phyloP scores from a whole-genome alignment of 2,113 vertebrate genomes.

The Peromyscus maniculatus region DNA sequence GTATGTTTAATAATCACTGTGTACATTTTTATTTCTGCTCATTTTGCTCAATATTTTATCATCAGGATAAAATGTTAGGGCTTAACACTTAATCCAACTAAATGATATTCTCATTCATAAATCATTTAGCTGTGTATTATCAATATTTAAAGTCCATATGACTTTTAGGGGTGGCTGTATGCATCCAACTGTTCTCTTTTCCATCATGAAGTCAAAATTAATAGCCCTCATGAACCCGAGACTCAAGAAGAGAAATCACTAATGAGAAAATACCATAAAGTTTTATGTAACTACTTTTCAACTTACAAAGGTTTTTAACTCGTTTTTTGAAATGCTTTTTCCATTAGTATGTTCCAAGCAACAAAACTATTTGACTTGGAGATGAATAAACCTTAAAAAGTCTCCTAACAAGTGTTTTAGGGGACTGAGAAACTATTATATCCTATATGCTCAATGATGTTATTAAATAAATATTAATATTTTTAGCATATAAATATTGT shows the following conservation, averaged over 20 bases:
- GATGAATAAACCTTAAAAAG: not conserved
- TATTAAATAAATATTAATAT: not conserved
- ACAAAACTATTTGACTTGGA: not conserved
- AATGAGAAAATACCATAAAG: not conserved
- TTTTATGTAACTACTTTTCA: not conserved
- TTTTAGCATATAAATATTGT: not conserved
- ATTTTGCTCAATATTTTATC: conserved; percentile 8
- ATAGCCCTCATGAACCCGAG: not conserved
- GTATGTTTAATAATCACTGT: not conserved
- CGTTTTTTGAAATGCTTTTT: conserved; percentile 7
- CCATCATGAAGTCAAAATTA: not conserved
- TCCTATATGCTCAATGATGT: not conserved
- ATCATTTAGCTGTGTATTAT: not conserved
- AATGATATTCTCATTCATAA: not conserved
- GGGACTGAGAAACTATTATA: not conserved
- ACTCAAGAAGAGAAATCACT: not conserved
- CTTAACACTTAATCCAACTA: not conserved
- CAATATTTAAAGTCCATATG: not conserved
- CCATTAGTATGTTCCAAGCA: not conserved
- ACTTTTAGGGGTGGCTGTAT: not conserved
- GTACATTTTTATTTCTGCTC: conserved; percentile 25
- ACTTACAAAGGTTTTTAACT: not conserved
- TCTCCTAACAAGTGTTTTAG: not conserved
- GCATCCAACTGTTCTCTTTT: not conserved
- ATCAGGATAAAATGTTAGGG: not conserved